Base-by-base conservation (phyloP, 2,888 invertebrate genomes). In the Caenorhabditis sp. region DNA sequence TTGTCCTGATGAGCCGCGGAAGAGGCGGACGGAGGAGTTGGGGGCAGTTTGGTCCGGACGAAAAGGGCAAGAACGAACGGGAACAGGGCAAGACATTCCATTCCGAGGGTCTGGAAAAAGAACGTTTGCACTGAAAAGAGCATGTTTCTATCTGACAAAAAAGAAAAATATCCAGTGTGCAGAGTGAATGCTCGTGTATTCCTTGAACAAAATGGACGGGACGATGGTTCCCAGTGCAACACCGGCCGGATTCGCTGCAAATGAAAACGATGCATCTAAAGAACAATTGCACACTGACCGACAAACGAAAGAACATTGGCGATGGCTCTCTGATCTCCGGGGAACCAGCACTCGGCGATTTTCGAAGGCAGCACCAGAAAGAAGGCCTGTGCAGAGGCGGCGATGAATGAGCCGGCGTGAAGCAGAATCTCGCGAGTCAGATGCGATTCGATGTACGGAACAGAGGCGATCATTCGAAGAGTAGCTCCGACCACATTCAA, bases 341-440 rank as follows among this genome's bases (percentile, higher is more conserved):
- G 73, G 43, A 88, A 88, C 88, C 88, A 88, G 43, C 83, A 84
- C 63, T 88, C 87, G 15, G 88, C 88, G n/a, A 88, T 87, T 73
- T 81, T 81, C 41, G 80, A 80, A 0, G 82, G 80, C 15, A 88
- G 77, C 15, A 86, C 85, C 20, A 88, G 63, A 56, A 88, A 88
- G 61, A 88, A 88, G 2, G 86, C 83, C 62, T 88, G 88, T 0
- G 87, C 79, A 20, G 72, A 76, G 7, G 87, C 86, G 15, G 85
- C 85, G 9, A 87, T 72, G 6, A 80, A 79, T 11, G 85, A 84
- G 1, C 87, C 87, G 22, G 74, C 39, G 35, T 81, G 77, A 0
- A 79, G 63, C 9, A 79, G 27, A 6, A 43, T 58, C 37, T 76
- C 73, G 13, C 79, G 56, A 37, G 48, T 39, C 2, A 71, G 15